Evolutionary conservation across 1,140 invertebrate species (phyloP).

Genomic region (Oreohelix idahoensis): DNA sequence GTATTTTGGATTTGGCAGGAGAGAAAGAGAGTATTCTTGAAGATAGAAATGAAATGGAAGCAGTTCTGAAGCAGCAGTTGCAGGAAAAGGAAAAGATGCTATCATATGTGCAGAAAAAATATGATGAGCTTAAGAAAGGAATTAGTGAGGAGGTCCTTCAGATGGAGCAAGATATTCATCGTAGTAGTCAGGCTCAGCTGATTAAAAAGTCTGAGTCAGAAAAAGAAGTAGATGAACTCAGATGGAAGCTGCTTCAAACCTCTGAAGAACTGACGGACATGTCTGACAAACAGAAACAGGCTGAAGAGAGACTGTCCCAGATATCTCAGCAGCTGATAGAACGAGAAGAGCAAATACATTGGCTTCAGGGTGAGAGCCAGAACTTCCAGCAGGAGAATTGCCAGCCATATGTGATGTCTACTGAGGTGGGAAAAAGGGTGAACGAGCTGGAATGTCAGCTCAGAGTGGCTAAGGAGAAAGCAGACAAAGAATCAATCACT

Average conservation of each 20-base stretch:
- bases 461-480: constrained; percentile 3
- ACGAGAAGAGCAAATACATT: constrained; percentile 35
- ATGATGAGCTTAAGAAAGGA: constrained; percentile 30
- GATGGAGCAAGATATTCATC: constrained; percentile 21
- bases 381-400: not conserved
- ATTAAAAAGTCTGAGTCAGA: not conserved
- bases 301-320: constrained; percentile 15
- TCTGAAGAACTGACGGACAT: not conserved
- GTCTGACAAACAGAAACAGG: not conserved
- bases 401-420: not conserved
- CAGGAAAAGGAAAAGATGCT: constrained; percentile 25
- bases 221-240: constrained; percentile 16
- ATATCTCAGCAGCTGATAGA: constrained; percentile 11
- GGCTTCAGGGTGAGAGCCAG: constrained; percentile 39
- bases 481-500: not conserved
- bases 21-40: constrained; percentile 10
- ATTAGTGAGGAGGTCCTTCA: constrained; percentile 22
- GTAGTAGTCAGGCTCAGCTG: constrained; percentile 11
- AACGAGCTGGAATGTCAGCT: constrained; percentile 42
- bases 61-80: not conserved
- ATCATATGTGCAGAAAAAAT: constrained; percentile 24
- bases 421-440: not conserved
- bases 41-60: constrained; percentile 16
- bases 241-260: not conserved
- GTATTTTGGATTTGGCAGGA: constrained; percentile 22